Evolutionary conservation across 1,140 invertebrate species (phyloP), one percentile per base, ranked within the genome.

Genomic region (Penaeus chinensis): DNA sequence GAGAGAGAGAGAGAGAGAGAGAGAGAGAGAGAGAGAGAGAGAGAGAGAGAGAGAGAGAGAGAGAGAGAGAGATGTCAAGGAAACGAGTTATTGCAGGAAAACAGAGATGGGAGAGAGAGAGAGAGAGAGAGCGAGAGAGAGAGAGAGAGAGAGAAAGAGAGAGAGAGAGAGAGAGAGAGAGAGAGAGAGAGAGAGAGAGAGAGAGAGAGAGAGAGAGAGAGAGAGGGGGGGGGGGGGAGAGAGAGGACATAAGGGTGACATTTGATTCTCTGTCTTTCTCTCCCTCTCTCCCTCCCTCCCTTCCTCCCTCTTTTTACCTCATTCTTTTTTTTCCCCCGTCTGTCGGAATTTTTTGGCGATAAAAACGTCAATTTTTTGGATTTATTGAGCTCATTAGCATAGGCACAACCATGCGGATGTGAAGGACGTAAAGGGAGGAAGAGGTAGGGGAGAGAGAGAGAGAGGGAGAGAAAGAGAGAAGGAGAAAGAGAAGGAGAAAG

Each of bases 261-360:
- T 84, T 47, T 84, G 19, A 42, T 3, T 84, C 42, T 74, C 20
- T 84, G 37, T 84, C 47, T 84, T 37, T 84, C 61, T 71, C 65
- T 83, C 37, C 71, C 62, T 83, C 62, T 47, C 27, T 84, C 82
- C 74, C 37, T 84, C 65, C 27, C 65, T 42, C 37, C 37, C 37
- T 42, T 10, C 65, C 65, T 27, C 27, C 65, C 65, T 27, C 65
- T n/a, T n/a, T 32, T 13, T 71, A 71, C n/a, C 66, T 24, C 20
- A n/a, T 16, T 11, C 54, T 54, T 54, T 54, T 54, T 54, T 54
- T 54, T 54, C 16, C 16, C 47, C 11, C 54, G 11, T 54, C 54
- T 11, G 54, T 54, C 10, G 54, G 54, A 13, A 11, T 54, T 54
- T 54, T 54, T 54, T 54, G 54, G 54, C 16, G 54, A 54, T 54